A percentile compares a stretch with the other conserved stretches of the same genome.
These are phyloP conservation scores for Phalangium opilio DNA, from an alignment of 2,888 invertebrate genomes.

Conservation along the genomic window DNA sequence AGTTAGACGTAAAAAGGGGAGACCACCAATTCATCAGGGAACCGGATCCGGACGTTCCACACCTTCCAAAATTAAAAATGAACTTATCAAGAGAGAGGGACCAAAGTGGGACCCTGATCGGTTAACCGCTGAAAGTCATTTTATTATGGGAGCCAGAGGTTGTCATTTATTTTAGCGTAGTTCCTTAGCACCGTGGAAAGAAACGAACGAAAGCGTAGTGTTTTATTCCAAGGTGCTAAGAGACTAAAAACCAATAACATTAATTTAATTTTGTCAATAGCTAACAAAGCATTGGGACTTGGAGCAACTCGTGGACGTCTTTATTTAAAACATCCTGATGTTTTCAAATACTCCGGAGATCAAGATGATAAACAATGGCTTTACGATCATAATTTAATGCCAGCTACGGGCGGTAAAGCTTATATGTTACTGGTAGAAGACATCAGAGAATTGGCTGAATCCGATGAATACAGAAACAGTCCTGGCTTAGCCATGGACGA, in stretches of 20 bases:
- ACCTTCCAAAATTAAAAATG: conserved; percentile 26
- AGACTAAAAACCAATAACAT: no score
- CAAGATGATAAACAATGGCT: conserved; percentile 68
- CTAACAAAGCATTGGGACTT: conserved; percentile 46
- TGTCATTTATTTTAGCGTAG: no score
- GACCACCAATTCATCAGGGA: conserved; percentile 32
- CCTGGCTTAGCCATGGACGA: conserved; percentile 36
- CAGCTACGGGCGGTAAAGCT: conserved; percentile 60
- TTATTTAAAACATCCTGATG: conserved; percentile 58
- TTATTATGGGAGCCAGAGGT: conserved; percentile 54
- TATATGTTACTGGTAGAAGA: conserved; percentile 63
- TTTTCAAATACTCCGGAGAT: conserved; percentile 58
- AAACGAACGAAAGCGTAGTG: no score
- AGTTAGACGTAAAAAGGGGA: conserved; percentile 40
- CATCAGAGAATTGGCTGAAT: conserved; percentile 53
- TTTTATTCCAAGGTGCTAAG: no score
- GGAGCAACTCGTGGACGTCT: conserved; percentile 57
- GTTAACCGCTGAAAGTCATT: conserved; percentile 51
- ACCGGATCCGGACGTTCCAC: conserved; percentile 21
- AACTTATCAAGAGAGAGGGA: conserved; percentile 29
- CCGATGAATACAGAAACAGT: conserved; percentile 46
- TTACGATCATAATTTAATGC: conserved; percentile 54
- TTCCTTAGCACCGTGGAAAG: no score
- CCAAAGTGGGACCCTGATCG: conserved; percentile 55
- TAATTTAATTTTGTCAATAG: conserved; percentile 14